These are phyloP conservation scores for Xiphorhynchus erythropygius DNA, from an alignment of 2,797 vertebrate genomes.

Conservation along the genomic window DNA sequence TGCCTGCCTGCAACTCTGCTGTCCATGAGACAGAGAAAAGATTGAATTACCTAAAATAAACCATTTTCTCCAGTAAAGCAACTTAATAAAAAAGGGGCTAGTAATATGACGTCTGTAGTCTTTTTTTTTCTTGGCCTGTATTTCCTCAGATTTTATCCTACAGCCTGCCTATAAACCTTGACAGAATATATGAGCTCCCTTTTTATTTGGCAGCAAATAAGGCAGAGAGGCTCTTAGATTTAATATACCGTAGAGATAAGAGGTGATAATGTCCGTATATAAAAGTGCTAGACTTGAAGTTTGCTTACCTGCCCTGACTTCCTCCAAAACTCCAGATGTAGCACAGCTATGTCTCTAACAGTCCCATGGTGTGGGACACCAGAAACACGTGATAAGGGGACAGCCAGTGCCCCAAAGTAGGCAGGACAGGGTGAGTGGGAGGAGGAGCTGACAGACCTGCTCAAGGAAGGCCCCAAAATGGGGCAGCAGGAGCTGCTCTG, in stretches of 20 bases:
- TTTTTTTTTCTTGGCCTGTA: neutral
- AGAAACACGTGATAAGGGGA: neutral
- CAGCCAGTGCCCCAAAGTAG: neutral
- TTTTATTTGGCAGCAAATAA: slow-evolving; percentile 50
- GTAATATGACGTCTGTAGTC: neutral
- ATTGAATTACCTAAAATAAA: neutral
- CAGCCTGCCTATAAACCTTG: slow-evolving; percentile 25
- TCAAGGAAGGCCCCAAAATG: neutral
- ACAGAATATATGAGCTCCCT: slow-evolving; percentile 14
- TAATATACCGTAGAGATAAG: slow-evolving; percentile 42
- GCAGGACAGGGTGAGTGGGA: neutral
- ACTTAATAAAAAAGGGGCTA: neutral
- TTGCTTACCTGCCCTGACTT: neutral
- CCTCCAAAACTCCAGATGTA: neutral
- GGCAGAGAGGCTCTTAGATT: slow-evolving; percentile 7
- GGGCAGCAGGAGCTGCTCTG: neutral
- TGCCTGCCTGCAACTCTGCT: neutral
- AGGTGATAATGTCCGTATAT: slow-evolving; percentile 39
- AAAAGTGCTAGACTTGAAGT: neutral
- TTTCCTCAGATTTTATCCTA: slow-evolving; percentile 31
- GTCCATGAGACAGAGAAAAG: neutral
- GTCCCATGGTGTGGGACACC: neutral
- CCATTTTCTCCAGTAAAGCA: neutral
- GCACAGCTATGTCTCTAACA: neutral
- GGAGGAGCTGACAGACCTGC: neutral